These are phyloP conservation scores for Tuberolachnus salignus DNA, from an alignment of 2,888 invertebrate species.

Conservation along the genomic window DNA sequence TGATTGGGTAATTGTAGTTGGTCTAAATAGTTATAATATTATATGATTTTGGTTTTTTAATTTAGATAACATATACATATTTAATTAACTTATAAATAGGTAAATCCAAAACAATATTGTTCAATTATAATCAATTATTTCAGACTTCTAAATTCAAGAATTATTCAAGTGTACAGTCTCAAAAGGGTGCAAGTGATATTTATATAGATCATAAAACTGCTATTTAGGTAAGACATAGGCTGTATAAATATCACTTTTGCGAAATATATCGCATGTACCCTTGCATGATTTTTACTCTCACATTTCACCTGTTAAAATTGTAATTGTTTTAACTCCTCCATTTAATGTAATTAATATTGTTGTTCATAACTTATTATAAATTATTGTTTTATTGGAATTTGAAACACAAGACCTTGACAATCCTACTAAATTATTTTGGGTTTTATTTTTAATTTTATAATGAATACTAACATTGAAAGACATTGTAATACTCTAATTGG, in stretches of 20 bases:
- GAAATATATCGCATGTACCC: conserved; percentile 45
- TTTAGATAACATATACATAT: background rate
- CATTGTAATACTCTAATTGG: conserved; percentile 1
- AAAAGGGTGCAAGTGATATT: conserved; percentile 53
- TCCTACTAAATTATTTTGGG: background rate
- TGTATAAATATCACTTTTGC: conserved; percentile 39
- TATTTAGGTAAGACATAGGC: conserved; percentile 52
- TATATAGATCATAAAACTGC: conserved; percentile 31
- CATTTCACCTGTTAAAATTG: background rate
- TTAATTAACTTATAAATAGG: background rate
- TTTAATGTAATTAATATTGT: background rate
- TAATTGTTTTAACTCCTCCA: background rate
- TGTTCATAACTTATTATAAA: background rate
- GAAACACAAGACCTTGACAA: background rate
- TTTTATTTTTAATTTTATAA: background rate
- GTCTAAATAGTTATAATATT: background rate
- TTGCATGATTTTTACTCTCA: conserved; percentile 41
- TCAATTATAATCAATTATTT: conserved; percentile 43
- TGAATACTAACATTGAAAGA: conserved; percentile 21
- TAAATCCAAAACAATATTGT: background rate
- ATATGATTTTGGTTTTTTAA: background rate
- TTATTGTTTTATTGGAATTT: conserved; percentile 1
- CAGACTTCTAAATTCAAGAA: conserved; percentile 42
- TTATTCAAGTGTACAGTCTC: conserved; percentile 11
- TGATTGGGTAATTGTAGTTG: too few species aligned